These are phyloP conservation scores for Magallana nippona DNA, from an alignment of 2,888 invertebrate genomes.

Conservation along the genomic window DNA sequence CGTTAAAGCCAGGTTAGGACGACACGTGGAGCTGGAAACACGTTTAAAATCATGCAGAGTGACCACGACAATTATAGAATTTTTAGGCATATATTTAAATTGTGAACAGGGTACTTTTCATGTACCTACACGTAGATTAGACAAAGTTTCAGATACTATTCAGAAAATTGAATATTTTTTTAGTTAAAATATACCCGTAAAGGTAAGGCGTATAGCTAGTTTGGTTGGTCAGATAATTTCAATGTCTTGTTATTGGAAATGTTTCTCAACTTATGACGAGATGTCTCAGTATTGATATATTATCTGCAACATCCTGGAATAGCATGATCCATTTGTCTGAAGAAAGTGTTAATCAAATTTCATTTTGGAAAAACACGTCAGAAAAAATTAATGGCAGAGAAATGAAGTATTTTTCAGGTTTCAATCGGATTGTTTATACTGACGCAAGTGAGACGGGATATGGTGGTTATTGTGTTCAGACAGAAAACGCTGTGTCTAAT, in stretches of 20 bases:
- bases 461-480: slow-evolving; percentile 47
- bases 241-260: slow-evolving; percentile 55
- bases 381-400: slow-evolving; percentile 26
- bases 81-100: slow-evolving; percentile 45
- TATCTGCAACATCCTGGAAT: slow-evolving; percentile 39
- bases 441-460: slow-evolving; percentile 51
- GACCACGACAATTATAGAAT: slow-evolving; percentile 14
- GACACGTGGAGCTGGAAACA: no score
- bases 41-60: no score
- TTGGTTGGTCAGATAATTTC: slow-evolving; percentile 56
- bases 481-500: slow-evolving; percentile 47
- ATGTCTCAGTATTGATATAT: slow-evolving; percentile 51
- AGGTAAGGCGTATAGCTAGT: slow-evolving; percentile 50
- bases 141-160: slow-evolving; percentile 38
- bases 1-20: no score
- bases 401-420: slow-evolving; percentile 1
- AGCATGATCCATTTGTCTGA: slow-evolving; percentile 33
- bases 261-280: slow-evolving; percentile 56
- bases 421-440: slow-evolving; percentile 42
- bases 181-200: slow-evolving; percentile 12
- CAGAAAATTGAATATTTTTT: slow-evolving; percentile 2
- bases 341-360: slow-evolving; percentile 44
- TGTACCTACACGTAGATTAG: slow-evolving; percentile 42
- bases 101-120: slow-evolving; percentile 17
- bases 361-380: slow-evolving; percentile 43